Base-by-base conservation (phyloP, 2,797 vertebrate genomes). In the Spondyliosoma cantharus region DNA sequence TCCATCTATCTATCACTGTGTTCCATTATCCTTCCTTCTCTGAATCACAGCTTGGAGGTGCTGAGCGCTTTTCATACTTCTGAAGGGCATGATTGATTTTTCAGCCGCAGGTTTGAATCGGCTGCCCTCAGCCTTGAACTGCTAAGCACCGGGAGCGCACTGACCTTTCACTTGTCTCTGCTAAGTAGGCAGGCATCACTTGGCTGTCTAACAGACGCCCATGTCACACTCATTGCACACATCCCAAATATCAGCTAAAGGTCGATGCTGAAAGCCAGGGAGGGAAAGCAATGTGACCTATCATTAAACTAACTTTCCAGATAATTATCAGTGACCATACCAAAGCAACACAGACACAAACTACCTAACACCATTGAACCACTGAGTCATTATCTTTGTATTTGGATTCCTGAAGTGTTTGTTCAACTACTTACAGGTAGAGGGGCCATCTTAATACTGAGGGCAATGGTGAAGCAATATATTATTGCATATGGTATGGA, bases 71-170 rank as follows among this genome's bases (percentile, higher is more conserved):
- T 58, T 82, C 74, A 63, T 75, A 32, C 74, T 25, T 79, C 61
- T 84, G 87, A 91, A 89, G 88, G 85, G 84, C 84, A 84, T 72
- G 80, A 94, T 93, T 91, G 92, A 93, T 93, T 92, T 37, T 93
- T 85, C 59, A 86, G 84, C 78, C 17, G 8, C 81, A 78, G 77
- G 85, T 87, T 90, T 85, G 82, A 92, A 85, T 82, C 79, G 70
- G 76, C 59, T 65, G 80, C 75, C 85, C 77, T 71, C 59, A 86
- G 78, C 78, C 84, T 85, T 79, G 82, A 91, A 87, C 85, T 82
- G 84, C 72, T 74, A 65, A 90, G 80, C 86, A 71, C 77, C 75
- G 69, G 59, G 80, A 83, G 75, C 32, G 22, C 80, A 48, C 73
- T 93, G 91, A 93, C 92, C 92, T 94, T 93, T 93, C 82, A 85